These are phyloP conservation scores for Strigamia transsilvanica DNA, from an alignment of 2,888 invertebrate species.

Conservation along the genomic window DNA sequence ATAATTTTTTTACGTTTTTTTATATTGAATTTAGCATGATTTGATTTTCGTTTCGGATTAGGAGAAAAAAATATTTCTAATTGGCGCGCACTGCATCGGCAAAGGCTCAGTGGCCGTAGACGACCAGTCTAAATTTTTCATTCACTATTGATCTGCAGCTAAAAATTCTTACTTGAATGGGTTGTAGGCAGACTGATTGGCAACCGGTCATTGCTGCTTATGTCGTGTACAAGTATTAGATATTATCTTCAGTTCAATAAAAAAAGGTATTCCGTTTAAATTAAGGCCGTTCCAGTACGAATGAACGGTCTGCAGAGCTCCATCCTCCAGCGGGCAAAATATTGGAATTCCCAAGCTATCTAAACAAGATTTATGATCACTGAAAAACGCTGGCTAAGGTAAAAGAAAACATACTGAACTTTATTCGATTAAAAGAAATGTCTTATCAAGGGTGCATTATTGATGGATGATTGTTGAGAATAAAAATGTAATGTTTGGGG, in stretches of 20 bases:
- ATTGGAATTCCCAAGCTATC: constrained; percentile 33
- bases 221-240: too few relatives aligned
- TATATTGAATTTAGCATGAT: too few relatives aligned
- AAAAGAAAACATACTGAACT: constrained; percentile 21
- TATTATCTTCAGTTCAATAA: too few relatives aligned
- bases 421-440: constrained; percentile 40
- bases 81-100: too few relatives aligned
- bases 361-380: constrained; percentile 36
- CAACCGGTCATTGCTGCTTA: too few relatives aligned
- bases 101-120: too few relatives aligned
- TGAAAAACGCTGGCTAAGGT: constrained; percentile 39
- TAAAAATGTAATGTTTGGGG: neutral
- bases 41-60: too few relatives aligned
- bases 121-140: too few relatives aligned
- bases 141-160: too few relatives aligned
- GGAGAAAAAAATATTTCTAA: too few relatives aligned
- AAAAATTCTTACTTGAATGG: too few relatives aligned
- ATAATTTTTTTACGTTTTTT: neutral
- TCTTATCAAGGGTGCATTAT: constrained; percentile 19
- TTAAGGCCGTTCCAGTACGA: neutral
- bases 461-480: neutral
- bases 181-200: too few relatives aligned
- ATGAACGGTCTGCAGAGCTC: neutral
- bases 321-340: neutral
- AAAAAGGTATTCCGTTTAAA: neutral